Evolutionary conservation across 35 echinoderm and acorn worm species (phyloP), one percentile per base, ranked within the genome.

Genomic region (Holothuria glaberrima): DNA sequence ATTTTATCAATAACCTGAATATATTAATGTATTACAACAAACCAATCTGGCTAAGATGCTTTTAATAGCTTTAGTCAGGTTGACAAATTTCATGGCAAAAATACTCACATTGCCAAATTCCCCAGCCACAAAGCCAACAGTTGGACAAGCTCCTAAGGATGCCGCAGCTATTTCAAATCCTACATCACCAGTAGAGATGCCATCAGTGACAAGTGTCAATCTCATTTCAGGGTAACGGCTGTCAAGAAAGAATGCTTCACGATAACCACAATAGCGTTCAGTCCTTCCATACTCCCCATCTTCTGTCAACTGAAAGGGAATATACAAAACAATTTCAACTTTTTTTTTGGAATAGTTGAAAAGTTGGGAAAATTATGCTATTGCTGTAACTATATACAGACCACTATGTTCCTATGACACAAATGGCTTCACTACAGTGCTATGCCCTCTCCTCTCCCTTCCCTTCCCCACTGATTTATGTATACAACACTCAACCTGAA

Each of bases 21-120:
- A 54, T 17, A 12, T 14, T 54, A 0, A 54, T 54, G 9, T 54
- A 54, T 12, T 17, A 9, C 13, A 14, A 17, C 16, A 12, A 54
- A 46, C 4, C 44, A 46, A 5, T 46, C 44, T 10, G 10, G 4
- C 44, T 46, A 5, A 46, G 4, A 46, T 5, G 10, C 44, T 46
- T 54, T 5, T 54, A 54, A 54, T 54, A 0, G 12, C 9, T 54
- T 9, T 9, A 54, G 2, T 41, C 50, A 54, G 13, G 12, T 54
- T 14, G 50, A 2, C 50, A 54, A 0, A 54, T 14, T 54, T 54
- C 6, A 69, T 30, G 17, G 66, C 31, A 78, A 44, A 31, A 31
- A 9, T 30, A 62, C 86, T 75, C 24, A 89, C 86, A 32, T 89
- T 58, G 30, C 86, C 86, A 73, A 72, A 89, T 75, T 89, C 86